Percentiles rank a stretch among this genome's conserved stretches.
These are phyloP conservation scores for Porites evermanni DNA, from an alignment of 92 coral and sea anemone genomes.

Conservation along the genomic window DNA sequence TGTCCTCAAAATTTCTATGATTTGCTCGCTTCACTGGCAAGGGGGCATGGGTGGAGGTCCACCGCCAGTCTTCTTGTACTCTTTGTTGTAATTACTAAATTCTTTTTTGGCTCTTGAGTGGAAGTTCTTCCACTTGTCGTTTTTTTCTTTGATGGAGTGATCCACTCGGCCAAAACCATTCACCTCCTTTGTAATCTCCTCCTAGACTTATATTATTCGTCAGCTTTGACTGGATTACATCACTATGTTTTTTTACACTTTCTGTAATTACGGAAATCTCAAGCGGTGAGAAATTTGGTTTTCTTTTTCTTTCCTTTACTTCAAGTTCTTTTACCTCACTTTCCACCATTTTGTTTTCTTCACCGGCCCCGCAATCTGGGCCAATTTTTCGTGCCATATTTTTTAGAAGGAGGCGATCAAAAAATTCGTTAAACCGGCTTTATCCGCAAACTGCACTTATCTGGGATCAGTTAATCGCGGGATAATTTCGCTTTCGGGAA, in stretches of 20 bases:
- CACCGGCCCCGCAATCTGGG: too few relatives aligned
- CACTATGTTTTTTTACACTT: not conserved
- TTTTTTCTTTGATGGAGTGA: not conserved
- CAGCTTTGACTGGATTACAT: not conserved
- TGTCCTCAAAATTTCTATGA: conserved; percentile 4
- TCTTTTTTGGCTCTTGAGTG: not conserved
- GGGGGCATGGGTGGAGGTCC: not conserved
- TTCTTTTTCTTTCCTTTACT: conserved; percentile 11
- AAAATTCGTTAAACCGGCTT: too few relatives aligned
- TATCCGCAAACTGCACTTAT: too few relatives aligned
- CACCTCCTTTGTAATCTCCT: not conserved
- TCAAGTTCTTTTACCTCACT: not conserved
- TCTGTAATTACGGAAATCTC: conserved; percentile 7
- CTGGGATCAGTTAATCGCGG: too few relatives aligned
- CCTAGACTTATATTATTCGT: not conserved
- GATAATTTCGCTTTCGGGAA: too few relatives aligned
- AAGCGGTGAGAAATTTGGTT: conserved; percentile 1
- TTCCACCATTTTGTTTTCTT: not conserved
- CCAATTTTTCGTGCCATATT: too few relatives aligned
- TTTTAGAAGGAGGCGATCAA: too few relatives aligned
- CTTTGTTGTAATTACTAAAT: not conserved
- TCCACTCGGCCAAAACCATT: not conserved
- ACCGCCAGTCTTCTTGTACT: not conserved
- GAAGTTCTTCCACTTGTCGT: not conserved
- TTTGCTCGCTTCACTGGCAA: not conserved